Evolutionary conservation across 2,797 vertebrate genomes (phyloP).

Genomic region (Euthynnus affinis): DNA sequence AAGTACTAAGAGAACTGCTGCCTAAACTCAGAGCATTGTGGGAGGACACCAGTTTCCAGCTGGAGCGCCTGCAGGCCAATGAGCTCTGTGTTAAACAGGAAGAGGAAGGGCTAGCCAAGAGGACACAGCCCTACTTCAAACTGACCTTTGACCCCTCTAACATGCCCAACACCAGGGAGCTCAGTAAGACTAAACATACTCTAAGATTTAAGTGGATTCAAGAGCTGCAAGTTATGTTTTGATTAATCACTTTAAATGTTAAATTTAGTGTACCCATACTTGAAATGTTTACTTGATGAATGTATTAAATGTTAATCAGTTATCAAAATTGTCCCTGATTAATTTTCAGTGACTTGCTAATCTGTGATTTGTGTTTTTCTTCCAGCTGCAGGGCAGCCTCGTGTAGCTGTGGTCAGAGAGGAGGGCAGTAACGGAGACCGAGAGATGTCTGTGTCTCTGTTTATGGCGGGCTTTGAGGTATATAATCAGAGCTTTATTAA

Average conservation of each 20-base stretch:
- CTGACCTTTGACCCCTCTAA: constrained; percentile 87
- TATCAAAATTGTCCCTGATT: background rate
- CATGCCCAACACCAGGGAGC: constrained; percentile 63
- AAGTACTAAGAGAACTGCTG: constrained; percentile 85
- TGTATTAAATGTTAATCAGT: no score
- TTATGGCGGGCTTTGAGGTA: constrained; percentile 94
- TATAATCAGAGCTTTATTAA: background rate
- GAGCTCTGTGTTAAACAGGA: constrained; percentile 88
- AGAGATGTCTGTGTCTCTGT: constrained; percentile 91
- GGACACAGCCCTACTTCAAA: constrained; percentile 87
- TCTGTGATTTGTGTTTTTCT: background rate
- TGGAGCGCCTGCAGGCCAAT: constrained; percentile 90
- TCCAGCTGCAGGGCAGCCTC: constrained; percentile 78
- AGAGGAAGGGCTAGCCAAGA: constrained; percentile 83
- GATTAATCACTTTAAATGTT: background rate
- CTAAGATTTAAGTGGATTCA: background rate
- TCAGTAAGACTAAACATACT: constrained; percentile 75
- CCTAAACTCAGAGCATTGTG: constrained; percentile 87
- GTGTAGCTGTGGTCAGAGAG: constrained; percentile 91
- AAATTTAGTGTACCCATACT: no score
- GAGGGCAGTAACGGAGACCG: constrained; percentile 96
- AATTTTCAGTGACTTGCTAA: background rate
- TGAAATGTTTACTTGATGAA: no score
- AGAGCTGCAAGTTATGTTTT: background rate
- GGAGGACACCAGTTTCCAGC: constrained; percentile 94